Percentiles rank a stretch among this genome's conserved stretches.
phyloP scores from a whole-genome alignment of 2,113 vertebrate species.

The Stegastes partitus region DNA sequence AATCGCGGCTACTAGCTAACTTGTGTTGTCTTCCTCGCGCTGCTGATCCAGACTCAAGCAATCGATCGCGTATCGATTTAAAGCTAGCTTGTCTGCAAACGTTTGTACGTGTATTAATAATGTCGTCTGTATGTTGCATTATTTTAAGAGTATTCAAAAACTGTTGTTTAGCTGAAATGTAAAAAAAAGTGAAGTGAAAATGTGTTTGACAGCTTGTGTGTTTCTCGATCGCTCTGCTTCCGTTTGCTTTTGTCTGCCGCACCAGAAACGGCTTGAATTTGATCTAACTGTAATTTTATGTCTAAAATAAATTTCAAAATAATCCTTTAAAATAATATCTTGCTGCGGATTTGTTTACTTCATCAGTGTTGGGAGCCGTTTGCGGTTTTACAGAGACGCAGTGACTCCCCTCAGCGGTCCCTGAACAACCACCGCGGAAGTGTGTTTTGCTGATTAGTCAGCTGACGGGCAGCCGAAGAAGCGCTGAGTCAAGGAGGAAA shows the following conservation, averaged over 20 bases:
- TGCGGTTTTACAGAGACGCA: background rate
- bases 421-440: slow-evolving; percentile 63
- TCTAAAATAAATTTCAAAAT: too few species aligned
- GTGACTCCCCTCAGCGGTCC: background rate
- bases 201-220: background rate
- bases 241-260: slow-evolving; percentile 73
- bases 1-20: background rate
- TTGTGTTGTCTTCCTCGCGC: background rate
- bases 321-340: too few species aligned
- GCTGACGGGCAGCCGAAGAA: slow-evolving; percentile 68
- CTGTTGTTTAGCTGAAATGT: background rate
- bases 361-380: accelerated
- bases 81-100: background rate
- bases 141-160: background rate
- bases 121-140: background rate
- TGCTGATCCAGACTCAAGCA: slow-evolving; percentile 24
- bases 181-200: too few species aligned
- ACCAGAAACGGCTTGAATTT: background rate
- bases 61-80: slow-evolving; percentile 15
- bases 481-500: background rate
- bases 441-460: slow-evolving; percentile 64
- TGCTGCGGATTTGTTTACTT: background rate
- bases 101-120: background rate
- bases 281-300: too few species aligned
- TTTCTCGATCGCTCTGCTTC: slow-evolving; percentile 3